These are phyloP conservation scores for Campoplex capitator DNA, from an alignment of 2,888 invertebrate genomes.

Conservation along the genomic window DNA sequence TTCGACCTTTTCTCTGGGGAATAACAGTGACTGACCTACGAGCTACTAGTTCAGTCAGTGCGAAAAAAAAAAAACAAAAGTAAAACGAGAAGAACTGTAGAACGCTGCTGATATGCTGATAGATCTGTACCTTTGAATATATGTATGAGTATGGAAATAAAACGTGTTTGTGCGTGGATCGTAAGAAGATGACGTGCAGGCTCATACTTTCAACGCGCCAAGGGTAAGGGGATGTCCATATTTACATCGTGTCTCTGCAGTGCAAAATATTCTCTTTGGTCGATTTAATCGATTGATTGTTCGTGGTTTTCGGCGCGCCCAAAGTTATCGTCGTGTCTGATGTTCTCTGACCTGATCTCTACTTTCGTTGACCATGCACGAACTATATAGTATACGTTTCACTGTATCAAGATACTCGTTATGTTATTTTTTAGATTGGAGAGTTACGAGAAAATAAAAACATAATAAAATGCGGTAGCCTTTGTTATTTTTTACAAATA, in stretches of 20 bases:
- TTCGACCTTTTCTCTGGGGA: not conserved
- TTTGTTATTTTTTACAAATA: not conserved
- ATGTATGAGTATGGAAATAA: slow-evolving; percentile 64
- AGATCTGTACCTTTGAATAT: slow-evolving; percentile 62
- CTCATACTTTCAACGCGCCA: not conserved
- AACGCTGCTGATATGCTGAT: slow-evolving; percentile 50
- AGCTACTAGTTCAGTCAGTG: slow-evolving; percentile 20
- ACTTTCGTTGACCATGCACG: slow-evolving; percentile 2
- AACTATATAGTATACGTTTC: not conserved
- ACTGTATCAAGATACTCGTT: too few relatives aligned
- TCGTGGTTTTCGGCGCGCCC: not conserved
- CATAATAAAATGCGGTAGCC: not conserved
- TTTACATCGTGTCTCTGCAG: slow-evolving; percentile 29
- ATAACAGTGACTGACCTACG: slow-evolving; percentile 34
- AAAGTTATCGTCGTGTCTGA: slow-evolving; percentile 2
- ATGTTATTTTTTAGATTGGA: not conserved
- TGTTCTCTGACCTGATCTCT: slow-evolving; percentile 23
- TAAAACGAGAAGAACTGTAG: slow-evolving; percentile 21
- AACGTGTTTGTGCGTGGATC: slow-evolving; percentile 32
- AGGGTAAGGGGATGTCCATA: slow-evolving; percentile 12
- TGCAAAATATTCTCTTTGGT: slow-evolving; percentile 26
- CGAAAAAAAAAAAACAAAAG: not conserved
- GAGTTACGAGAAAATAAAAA: not conserved
- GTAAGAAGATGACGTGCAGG: slow-evolving; percentile 16
- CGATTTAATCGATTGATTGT: slow-evolving; percentile 18